Evolutionary conservation across 2,797 vertebrate species (phyloP).

Genomic region (Acrocephalus scirpaceus): DNA sequence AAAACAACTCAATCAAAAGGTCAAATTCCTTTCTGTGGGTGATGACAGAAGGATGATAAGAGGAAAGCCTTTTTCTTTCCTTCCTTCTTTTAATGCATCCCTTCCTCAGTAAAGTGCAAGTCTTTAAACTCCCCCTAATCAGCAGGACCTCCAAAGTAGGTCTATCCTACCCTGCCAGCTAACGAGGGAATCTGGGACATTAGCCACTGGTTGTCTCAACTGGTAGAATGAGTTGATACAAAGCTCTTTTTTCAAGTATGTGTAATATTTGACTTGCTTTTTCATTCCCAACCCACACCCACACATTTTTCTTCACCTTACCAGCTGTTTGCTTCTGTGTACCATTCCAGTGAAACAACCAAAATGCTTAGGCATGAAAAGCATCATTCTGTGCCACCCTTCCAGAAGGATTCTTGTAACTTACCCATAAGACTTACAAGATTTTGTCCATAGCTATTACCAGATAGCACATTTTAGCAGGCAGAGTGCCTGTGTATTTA

Average conservation of each 20-base stretch:
- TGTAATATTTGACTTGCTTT: background rate
- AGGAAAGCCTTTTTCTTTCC: slow-evolving; percentile 54
- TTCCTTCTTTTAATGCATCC: slow-evolving; percentile 46
- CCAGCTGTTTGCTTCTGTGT: background rate
- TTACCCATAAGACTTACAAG: background rate
- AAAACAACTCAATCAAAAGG: slow-evolving; percentile 69
- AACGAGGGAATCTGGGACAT: background rate
- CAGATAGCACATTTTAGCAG: background rate
- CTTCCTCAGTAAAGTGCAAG: slow-evolving; percentile 31
- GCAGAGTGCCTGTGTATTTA: background rate
- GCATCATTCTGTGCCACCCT: background rate
- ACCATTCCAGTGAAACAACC: background rate
- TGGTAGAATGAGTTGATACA: background rate
- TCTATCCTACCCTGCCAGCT: background rate
- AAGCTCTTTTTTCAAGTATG: background rate
- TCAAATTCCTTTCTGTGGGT: slow-evolving; percentile 63
- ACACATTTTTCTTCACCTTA: background rate
- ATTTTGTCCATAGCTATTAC: background rate
- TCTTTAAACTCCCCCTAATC: slow-evolving; percentile 35
- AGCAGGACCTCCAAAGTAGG: background rate
- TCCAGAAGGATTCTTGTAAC: background rate
- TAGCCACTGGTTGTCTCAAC: background rate
- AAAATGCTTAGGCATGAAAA: background rate
- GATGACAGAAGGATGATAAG: slow-evolving; percentile 56
- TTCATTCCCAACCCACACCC: background rate